Base-by-base conservation (phyloP, 2,797 vertebrate species). In the Ctenopoma kingsleyae region DNA sequence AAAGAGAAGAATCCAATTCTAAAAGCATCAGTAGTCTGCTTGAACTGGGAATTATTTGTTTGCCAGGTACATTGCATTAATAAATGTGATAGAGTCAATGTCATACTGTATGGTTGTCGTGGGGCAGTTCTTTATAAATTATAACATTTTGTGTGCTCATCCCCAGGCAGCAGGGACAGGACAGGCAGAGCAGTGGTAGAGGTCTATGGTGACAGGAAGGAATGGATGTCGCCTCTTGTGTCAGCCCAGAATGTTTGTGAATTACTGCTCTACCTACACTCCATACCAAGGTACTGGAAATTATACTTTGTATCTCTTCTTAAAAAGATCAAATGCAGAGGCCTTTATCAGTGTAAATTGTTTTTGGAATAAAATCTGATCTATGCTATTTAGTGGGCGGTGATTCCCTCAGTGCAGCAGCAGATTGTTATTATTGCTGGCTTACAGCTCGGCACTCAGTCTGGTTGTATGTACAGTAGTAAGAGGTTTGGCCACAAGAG, bases 121-220 rank as follows among this genome's bases (percentile, higher is more conserved):
- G 1, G 30, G 7, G 25, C 12, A n/a, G 12, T 12, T 36, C 2
- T 10, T 38, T 38, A 40, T 40, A 11, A 38, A 38, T 4, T 1
- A 10, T 59, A 4, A 35, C 5, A 16, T 56, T 11, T 22, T 30
- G 49, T 47, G 7, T 59, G 44, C 38, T 44, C 59, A 41, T 54
- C 48, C 25, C 0, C 88, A 99, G 98, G 98, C 10, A 95, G 94
- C 86, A 95, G 93, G 0, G 98, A 99, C 93, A 94, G 92, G 87
- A 82, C 92, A 5, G 96, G 97, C 50, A 92, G 96, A 32, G 94
- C 96, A 0, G 90, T 99, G 22, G 90, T 99, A 58, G 95, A 97
- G 84, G 93, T 99, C 76, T 93, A 94, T 4, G 94, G 93, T 3
- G 81, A 89, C 0, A 79, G 91, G 65, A 90, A 83, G 0, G 88